Evolutionary conservation across 1,140 invertebrate species (phyloP).

Genomic region (Drosophila dunni): DNA sequence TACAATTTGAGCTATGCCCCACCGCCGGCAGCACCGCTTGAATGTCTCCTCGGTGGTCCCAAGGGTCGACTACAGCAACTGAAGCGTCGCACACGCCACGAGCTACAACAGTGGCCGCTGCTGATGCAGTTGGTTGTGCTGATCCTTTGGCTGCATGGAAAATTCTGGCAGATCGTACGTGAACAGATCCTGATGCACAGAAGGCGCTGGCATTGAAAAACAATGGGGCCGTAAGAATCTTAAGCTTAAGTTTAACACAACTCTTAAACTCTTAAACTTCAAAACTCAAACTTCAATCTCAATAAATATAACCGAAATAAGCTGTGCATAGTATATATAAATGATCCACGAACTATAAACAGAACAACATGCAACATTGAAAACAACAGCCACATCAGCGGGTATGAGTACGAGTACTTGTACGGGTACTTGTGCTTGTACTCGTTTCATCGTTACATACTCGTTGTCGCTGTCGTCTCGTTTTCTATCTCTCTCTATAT

Average conservation of each 20-base stretch:
- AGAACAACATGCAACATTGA: conserved; percentile 22
- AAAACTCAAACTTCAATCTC: conserved; percentile 45
- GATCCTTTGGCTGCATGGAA: conserved; percentile 73
- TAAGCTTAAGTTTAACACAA: conserved; percentile 69
- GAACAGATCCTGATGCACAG: conserved; percentile 61
- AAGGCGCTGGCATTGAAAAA: conserved; percentile 58
- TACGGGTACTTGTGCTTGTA: conserved; percentile 31
- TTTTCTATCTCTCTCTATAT: conserved; percentile 30
- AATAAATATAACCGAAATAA: conserved; percentile 74
- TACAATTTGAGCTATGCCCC: conserved; percentile 79
- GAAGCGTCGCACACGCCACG: conserved; percentile 67
- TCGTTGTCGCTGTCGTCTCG: conserved; percentile 43
- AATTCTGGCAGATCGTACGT: conserved; percentile 75
- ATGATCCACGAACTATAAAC: conserved; percentile 33
- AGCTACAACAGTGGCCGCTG: conserved; percentile 75
- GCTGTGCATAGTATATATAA: conserved; percentile 46
- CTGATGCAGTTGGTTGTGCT: conserved; percentile 74
- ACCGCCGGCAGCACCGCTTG: conserved; percentile 39
- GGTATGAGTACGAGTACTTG: conserved; percentile 30
- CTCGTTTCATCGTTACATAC: conserved; percentile 51
- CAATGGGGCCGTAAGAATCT: conserved; percentile 42
- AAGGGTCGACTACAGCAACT: conserved; percentile 58
- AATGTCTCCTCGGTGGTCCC: conserved; percentile 30
- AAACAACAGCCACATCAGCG: conserved; percentile 21
- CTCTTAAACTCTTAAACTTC: conserved; percentile 40